Percentiles rank a stretch among this genome's conserved stretches.
phyloP scores from a whole-genome alignment of 2,113 vertebrate species.

The Macrotis lagotis region DNA sequence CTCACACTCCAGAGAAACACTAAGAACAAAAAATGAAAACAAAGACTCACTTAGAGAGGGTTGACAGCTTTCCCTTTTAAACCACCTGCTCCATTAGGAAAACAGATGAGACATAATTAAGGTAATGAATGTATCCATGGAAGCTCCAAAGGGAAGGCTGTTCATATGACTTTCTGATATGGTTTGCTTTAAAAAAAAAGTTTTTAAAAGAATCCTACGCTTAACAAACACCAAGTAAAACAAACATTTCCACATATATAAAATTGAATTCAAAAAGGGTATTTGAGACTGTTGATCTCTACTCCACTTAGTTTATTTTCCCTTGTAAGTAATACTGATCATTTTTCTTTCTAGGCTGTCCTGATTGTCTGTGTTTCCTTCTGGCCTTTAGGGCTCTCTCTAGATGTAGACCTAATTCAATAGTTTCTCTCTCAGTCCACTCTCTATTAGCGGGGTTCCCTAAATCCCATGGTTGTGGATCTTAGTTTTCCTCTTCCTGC shows the following conservation, averaged over 20 bases:
- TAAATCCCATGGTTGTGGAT: not conserved
- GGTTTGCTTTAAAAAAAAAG: not conserved
- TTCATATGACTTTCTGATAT: not conserved
- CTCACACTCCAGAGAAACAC: not conserved
- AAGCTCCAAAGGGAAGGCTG: not conserved
- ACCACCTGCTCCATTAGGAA: not conserved
- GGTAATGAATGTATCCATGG: not conserved
- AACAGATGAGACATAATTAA: not conserved
- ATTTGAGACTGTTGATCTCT: not conserved
- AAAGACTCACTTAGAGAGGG: not conserved
- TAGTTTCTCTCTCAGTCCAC: slow-evolving; percentile 23
- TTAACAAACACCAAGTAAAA: not conserved
- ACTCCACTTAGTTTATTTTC: not conserved
- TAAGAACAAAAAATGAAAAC: not conserved
- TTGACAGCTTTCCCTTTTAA: not conserved
- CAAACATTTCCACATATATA: not conserved
- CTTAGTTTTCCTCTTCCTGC: not conserved
- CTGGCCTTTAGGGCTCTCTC: not conserved
- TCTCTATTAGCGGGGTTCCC: slow-evolving; percentile 9
- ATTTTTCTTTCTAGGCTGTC: not conserved
- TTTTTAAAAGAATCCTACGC: not conserved
- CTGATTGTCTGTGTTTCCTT: not conserved
- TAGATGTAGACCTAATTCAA: not conserved
- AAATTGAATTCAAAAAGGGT: not conserved
- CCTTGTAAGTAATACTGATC: not conserved